Evolutionary conservation across 2,888 invertebrate species (phyloP), one percentile per base, ranked within the genome.

Genomic region (Steromphala cineraria): DNA sequence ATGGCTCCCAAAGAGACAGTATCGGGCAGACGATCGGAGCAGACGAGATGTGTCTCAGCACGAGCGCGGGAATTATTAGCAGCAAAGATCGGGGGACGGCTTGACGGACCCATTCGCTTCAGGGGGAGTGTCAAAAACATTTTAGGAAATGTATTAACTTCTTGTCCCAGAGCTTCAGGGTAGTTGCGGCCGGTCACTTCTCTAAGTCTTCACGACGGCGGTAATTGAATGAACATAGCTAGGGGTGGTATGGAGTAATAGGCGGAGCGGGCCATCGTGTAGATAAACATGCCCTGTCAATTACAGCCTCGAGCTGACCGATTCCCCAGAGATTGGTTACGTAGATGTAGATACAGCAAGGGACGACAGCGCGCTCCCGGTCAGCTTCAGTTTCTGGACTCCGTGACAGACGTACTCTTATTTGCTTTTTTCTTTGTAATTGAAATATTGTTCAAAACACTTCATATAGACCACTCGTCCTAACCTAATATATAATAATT

Each of bases 151-250:
- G 62, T 62, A 62, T 62, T 62, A 62, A 62, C 62, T 62, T 24
- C 62, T 62, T 21, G 62, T 62, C 62, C 62, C 62, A 62, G 28
- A 62, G 62, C 62, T 28, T 13, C 28, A 62, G 62, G 28, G 28
- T 28, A 28, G 62, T 62, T 24, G 28, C 62, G 62, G 62, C 62
- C 62, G 24, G 62, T 24, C 62, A 62, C 28, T 24, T 28, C 62
- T 28, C 62, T 24, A 13, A 28, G 28, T 28, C 62, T 62, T 62
- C 62, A 28, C 62, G 62, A 28, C 62, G 24, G 28, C 24, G 28
- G 62, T 62, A 62, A 62, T 62, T 62, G 62, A 62, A 62, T 62
- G 62, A 62, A 62, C 62, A 62, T 62, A 62, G 62, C 62, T 62
- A 28, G 62, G 62, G 62, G 62, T 24, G 28, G 62, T 62, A 15